Percentiles rank a stretch among this genome's conserved stretches.
phyloP scores from a whole-genome alignment of 2,797 vertebrate species.

The Falco cherrug region DNA sequence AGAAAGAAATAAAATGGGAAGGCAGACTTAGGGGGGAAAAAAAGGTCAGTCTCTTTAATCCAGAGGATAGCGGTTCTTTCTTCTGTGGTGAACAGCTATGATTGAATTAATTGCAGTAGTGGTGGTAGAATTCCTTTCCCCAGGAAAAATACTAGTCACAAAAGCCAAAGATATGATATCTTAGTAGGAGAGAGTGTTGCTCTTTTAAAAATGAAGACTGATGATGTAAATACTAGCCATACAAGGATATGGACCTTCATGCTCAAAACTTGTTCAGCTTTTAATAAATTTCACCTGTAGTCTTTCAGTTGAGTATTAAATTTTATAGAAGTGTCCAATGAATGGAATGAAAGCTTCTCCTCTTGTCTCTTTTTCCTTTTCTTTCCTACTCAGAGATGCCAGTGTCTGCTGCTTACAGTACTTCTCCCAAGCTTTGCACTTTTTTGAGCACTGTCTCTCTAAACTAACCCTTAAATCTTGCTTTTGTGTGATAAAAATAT shows the following conservation, averaged over 20 bases:
- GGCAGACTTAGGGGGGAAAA: not conserved
- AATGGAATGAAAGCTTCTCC: not conserved
- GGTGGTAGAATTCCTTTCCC: not conserved
- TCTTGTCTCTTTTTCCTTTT: not conserved
- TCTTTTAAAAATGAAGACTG: not conserved
- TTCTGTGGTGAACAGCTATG: not conserved
- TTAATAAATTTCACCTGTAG: not conserved
- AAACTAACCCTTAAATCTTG: not conserved
- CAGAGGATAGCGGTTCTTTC: not conserved
- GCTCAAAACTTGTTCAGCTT: not conserved
- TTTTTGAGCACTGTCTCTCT: not conserved
- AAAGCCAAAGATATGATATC: not conserved
- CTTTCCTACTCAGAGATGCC: not conserved
- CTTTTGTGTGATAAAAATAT: not conserved
- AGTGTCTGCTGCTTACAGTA: not conserved
- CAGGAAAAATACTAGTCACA: not conserved
- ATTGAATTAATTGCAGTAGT: not conserved
- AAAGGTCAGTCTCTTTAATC: not conserved
- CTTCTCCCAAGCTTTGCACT: not conserved
- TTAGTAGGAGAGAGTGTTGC: not conserved
- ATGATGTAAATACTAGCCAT: not conserved
- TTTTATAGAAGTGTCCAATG: not conserved
- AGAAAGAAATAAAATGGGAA: not conserved
- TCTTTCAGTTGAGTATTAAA: not conserved
- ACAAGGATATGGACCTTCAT: not conserved